Evolutionary conservation across 92 coral and sea anemone species (phyloP).

Genomic region (Zoanthus gigantus): DNA sequence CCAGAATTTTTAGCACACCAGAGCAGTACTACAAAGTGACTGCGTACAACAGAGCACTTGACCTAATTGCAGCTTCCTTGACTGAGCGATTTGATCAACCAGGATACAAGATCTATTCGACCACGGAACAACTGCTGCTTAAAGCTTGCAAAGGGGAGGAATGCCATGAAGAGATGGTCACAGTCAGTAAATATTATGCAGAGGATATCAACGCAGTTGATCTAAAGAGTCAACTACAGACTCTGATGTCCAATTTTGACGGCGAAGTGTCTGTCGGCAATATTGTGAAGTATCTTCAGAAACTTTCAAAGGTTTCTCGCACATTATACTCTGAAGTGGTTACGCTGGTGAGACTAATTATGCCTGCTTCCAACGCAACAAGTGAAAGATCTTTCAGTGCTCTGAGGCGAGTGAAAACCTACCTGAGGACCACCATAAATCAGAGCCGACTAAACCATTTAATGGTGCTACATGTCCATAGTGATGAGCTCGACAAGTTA

Average conservation of each 20-base stretch:
- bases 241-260: not conserved
- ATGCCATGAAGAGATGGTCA: constrained; percentile 1
- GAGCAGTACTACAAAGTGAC: constrained; percentile 33
- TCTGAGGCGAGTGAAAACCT: constrained; percentile 30
- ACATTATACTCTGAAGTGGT: constrained; percentile 14
- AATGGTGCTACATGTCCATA: constrained; percentile 54
- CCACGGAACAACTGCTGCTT: constrained; percentile 26
- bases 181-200: not conserved
- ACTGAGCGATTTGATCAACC: constrained; percentile 1
- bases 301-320: not conserved
- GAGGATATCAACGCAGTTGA: constrained; percentile 4
- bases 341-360: not conserved
- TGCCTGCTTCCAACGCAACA: constrained; percentile 51
- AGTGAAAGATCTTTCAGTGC: constrained; percentile 48
- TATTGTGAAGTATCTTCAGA: constrained; percentile 26
- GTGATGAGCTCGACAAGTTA: constrained; percentile 32
- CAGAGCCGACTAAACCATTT: constrained; percentile 37
- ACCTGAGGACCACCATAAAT: constrained; percentile 37
- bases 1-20: constrained; percentile 29
- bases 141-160: constrained; percentile 15
- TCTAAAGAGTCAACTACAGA: constrained; percentile 10
- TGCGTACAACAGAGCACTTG: constrained; percentile 25
- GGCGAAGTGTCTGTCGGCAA: not conserved
- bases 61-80: constrained; percentile 20
- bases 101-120: constrained; percentile 20